Evolutionary conservation across 2,797 vertebrate genomes (phyloP).

Genomic region (Phrynocephalus vlangalii): DNA sequence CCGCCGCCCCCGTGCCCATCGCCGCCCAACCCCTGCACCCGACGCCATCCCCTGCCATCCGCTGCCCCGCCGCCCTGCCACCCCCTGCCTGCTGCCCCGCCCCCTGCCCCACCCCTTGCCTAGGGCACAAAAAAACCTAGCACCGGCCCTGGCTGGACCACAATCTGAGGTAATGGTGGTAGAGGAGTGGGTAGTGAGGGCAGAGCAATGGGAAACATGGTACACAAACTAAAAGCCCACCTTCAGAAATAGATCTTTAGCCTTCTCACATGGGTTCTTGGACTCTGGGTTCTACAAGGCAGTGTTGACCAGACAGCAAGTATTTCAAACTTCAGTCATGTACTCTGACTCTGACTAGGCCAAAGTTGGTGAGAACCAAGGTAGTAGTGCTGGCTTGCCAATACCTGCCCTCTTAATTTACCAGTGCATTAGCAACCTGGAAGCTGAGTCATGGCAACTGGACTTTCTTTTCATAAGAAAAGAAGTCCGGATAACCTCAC

Average conservation of each 20-base stretch:
- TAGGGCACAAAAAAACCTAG: no score
- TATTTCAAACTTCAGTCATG: neutral
- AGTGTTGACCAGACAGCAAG: no score
- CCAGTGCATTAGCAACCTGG: neutral
- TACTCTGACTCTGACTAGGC: neutral
- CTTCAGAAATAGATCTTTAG: neutral
- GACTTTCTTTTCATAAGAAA: no score
- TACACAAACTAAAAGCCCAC: neutral
- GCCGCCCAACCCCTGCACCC: no score
- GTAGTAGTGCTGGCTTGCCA: neutral
- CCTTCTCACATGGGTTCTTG: neutral
- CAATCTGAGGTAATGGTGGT: neutral
- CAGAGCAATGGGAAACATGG: neutral
- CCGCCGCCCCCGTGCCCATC: no score
- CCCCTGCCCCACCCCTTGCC: no score
- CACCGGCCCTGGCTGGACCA: no score
- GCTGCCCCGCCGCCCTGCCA: no score
- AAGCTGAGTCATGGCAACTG: no score
- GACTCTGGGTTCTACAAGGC: neutral
- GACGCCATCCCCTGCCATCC: no score
- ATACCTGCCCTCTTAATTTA: neutral
- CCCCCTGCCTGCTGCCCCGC: no score
- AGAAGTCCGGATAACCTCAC: no score
- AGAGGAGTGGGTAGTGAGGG: neutral
- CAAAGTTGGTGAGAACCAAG: neutral